A percentile compares a stretch with the other conserved stretches of the same genome.
Conservation (phyloP, 2,888 invertebrate genomes). For the Standfussiana lucernea region DNA sequence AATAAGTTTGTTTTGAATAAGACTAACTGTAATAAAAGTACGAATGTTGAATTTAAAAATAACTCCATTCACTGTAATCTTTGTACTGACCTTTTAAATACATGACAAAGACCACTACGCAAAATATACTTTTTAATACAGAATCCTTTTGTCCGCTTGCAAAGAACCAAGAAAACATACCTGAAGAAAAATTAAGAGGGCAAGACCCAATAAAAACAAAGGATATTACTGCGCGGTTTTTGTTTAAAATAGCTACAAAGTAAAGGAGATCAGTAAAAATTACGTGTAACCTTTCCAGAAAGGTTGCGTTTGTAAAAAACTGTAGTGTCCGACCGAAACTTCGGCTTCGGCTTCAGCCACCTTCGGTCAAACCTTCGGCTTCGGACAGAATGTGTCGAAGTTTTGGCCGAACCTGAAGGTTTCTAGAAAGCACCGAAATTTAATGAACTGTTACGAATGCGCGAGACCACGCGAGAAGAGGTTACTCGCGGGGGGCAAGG, state of each 20-base stretch:
- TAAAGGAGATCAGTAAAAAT: slow-evolving; percentile 17
- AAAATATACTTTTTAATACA: slow-evolving; percentile 24
- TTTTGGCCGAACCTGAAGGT: neutral
- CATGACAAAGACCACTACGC: slow-evolving; percentile 28
- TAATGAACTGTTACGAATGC: neutral
- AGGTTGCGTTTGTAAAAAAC: neutral
- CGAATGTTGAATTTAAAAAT: slow-evolving; percentile 50
- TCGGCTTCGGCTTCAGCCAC: neutral
- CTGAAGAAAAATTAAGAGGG: slow-evolving; percentile 26
- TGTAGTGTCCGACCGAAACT: neutral
- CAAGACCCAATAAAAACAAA: slow-evolving; percentile 30
- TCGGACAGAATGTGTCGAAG: neutral
- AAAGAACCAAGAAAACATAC: slow-evolving; percentile 19
- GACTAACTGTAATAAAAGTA: slow-evolving; percentile 44
- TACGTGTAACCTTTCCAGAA: neutral
- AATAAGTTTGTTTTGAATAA: slow-evolving; percentile 70
- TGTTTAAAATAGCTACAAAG: slow-evolving; percentile 7
- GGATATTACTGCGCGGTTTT: slow-evolving; percentile 8
- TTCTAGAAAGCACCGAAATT: neutral
- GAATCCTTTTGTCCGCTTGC: slow-evolving; percentile 14
- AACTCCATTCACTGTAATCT: slow-evolving; percentile 45
- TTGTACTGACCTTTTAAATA: slow-evolving; percentile 40
- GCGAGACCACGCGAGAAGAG: neutral
- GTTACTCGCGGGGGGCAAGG: neutral
- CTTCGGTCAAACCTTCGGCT: neutral